Evolutionary conservation across 2,797 vertebrate genomes (phyloP).

Genomic region (Aldrovandia affinis): DNA sequence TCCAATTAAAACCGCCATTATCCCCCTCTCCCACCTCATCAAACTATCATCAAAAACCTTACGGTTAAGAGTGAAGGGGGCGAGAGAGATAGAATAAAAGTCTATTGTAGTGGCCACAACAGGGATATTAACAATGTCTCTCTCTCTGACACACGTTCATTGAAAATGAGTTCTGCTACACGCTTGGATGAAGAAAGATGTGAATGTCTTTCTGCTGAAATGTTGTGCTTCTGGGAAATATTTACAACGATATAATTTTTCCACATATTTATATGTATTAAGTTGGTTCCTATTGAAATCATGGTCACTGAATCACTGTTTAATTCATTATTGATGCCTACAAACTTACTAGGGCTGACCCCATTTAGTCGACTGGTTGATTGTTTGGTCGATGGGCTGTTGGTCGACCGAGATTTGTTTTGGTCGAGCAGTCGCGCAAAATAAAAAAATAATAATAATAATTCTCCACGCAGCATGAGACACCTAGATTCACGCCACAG

Average conservation of each 20-base stretch:
- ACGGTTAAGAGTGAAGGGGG: background rate
- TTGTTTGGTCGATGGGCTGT: too few species aligned
- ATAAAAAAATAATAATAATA: too few species aligned
- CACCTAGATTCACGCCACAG: too few species aligned
- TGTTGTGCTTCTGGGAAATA: too few species aligned
- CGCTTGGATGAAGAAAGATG: background rate
- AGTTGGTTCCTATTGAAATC: background rate
- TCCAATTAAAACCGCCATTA: constrained; percentile 12
- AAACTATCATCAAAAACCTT: background rate
- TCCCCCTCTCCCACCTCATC: background rate
- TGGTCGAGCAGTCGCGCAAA: too few species aligned
- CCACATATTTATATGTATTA: background rate
- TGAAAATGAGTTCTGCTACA: background rate
- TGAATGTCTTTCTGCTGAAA: background rate
- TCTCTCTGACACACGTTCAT: background rate
- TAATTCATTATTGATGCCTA: background rate
- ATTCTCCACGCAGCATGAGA: too few species aligned
- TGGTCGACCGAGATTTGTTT: too few species aligned
- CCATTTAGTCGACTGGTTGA: too few species aligned
- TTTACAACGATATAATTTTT: too few species aligned
- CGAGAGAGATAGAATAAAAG: background rate
- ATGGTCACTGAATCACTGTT: background rate
- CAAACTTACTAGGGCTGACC: too few species aligned
- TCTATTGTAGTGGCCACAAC: background rate
- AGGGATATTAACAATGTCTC: background rate